Conservation (phyloP, 2,888 invertebrate species). For the Athetis lepigone region DNA sequence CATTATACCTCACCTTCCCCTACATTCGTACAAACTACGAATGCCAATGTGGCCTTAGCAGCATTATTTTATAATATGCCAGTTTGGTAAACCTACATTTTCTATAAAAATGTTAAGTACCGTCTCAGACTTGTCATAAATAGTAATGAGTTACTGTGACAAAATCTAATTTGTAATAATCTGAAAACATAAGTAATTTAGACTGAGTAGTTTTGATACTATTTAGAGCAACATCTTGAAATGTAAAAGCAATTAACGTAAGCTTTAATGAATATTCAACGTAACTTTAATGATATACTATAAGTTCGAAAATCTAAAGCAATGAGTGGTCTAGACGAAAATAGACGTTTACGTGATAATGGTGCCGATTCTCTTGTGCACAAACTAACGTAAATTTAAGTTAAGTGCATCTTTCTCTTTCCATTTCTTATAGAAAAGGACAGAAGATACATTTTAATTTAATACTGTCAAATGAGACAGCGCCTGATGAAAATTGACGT, state of each 20-base stretch:
- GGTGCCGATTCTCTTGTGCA: too few species aligned
- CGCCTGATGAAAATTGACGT: too few species aligned
- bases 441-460: too few species aligned
- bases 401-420: too few species aligned
- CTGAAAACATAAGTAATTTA: slow-evolving; percentile 8
- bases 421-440: too few species aligned
- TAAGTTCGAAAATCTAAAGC: neutral
- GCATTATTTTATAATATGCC: slow-evolving; percentile 45
- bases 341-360: slow-evolving; percentile 19
- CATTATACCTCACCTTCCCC: too few species aligned
- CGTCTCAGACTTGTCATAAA: neutral
- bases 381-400: too few species aligned
- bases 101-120: neutral
- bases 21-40: slow-evolving; percentile 47
- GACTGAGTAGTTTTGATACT: slow-evolving; percentile 13
- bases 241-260: slow-evolving; percentile 21
- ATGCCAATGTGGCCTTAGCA: slow-evolving; percentile 47
- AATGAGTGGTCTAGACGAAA: slow-evolving; percentile 4
- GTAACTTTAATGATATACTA: neutral
- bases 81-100: neutral
- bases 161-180: slow-evolving; percentile 15
- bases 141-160: slow-evolving; percentile 7
- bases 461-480: too few species aligned
- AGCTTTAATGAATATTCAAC: slow-evolving; percentile 15
- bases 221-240: slow-evolving; percentile 14